phyloP scores from a whole-genome alignment of 2,888 invertebrate species.

The Antheraea yamamai region DNA sequence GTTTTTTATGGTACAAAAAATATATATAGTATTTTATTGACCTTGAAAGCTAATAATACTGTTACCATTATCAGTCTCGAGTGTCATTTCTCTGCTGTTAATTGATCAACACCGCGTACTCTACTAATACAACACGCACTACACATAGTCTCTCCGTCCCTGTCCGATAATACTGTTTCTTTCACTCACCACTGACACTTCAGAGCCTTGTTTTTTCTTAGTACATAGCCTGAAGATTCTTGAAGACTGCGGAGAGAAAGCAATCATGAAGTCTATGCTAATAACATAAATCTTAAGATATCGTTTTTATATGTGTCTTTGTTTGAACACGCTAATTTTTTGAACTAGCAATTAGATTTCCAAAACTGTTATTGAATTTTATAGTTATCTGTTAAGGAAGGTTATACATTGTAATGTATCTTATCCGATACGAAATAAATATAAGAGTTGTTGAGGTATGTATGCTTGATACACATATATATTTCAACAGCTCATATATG shows the following conservation, averaged over 20 bases:
- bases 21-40: constrained; percentile 26
- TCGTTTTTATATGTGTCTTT: too few relatives aligned
- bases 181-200: constrained; percentile 74
- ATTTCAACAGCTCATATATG: too few relatives aligned
- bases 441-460: too few relatives aligned
- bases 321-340: too few relatives aligned
- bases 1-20: background rate
- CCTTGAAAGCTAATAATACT: constrained; percentile 63
- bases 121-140: constrained; percentile 38
- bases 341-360: too few relatives aligned
- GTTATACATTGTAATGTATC: too few relatives aligned
- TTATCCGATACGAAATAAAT: too few relatives aligned
- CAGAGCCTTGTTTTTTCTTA: constrained; percentile 69
- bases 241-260: constrained; percentile 56
- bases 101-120: constrained; percentile 23
- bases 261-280: constrained; percentile 1
- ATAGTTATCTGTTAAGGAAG: too few relatives aligned
- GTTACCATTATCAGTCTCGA: constrained; percentile 72
- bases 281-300: background rate
- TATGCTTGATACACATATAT: too few relatives aligned
- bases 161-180: constrained; percentile 67
- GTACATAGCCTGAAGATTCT: constrained; percentile 62
- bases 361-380: too few relatives aligned
- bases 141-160: constrained; percentile 72
- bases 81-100: constrained; percentile 33